Base-by-base conservation (phyloP, 2,113 vertebrate genomes). In the Myotis davidii region DNA sequence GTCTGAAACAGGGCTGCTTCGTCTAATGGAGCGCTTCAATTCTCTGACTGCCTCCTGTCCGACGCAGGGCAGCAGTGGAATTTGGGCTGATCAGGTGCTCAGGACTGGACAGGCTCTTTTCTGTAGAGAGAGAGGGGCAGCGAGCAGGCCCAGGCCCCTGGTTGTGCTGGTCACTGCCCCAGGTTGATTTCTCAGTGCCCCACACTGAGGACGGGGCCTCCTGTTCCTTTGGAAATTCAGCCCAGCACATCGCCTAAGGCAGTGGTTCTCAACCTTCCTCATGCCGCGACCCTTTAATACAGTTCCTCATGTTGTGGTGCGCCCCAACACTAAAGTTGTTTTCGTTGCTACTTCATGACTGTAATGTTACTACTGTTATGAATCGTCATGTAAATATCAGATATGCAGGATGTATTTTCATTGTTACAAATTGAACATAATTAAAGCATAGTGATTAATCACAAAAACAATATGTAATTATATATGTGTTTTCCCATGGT, bases 101-200 rank as follows among this genome's bases (percentile, higher is more conserved):
- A 45, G 59, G 45, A 0, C 82, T 10, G 42, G 1, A 17, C 72
- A 86, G 79, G 29, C 25, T 50, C 17, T 45, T 56, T 56, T 29
- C 4, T 2, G 3, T 21, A 7, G 50, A 23, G 32, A 83, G 13
- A 18, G 21, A 6, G 23, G 50, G 23, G 4, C 13, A 5, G 67
- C 5, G 42, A 48, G 23, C 74, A 12, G 39, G 8, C 6, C 6
- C 0, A 12, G 39, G 8, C 6, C 6, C 0, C 20, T 0, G 2
- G 6, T 0, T 27, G 34, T 3, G 10, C 16, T 45, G 16, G 25
- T 34, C 10, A 0, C 9, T n/a, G 21, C 42, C 32, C 17, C 2
- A 6, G 1, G n/a, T 52, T n/a, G 25, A 39, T 39, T 42, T 81
- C 74, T 82, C 50, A n/a, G 50, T 27, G 9, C 14, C 56, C 65